phyloP scores from a whole-genome alignment of 2,113 vertebrate species.

The Crotalus viridis region DNA sequence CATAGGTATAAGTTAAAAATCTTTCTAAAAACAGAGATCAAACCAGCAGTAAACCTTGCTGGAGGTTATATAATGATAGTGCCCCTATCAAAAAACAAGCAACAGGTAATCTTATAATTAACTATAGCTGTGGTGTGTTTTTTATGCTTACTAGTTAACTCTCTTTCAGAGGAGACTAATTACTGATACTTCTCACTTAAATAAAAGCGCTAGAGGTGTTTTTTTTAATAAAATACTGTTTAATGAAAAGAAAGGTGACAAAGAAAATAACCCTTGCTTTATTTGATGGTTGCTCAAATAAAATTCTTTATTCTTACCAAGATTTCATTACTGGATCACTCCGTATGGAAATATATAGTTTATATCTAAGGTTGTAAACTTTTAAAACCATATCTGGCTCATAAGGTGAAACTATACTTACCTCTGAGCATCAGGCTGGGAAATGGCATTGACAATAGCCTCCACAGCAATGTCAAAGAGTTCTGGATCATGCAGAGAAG shows the following conservation, averaged over 20 bases:
- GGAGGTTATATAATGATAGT: background rate
- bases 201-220: background rate
- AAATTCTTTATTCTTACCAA: background rate
- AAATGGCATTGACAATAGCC: conserved; percentile 96
- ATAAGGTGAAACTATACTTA: conserved; percentile 61
- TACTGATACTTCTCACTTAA: background rate
- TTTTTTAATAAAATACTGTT: background rate
- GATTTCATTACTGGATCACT: background rate
- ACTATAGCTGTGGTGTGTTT: background rate
- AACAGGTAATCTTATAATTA: background rate
- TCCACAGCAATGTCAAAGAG: conserved; percentile 97
- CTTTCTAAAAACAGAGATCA: background rate
- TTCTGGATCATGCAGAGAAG: conserved; percentile 89
- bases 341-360: background rate
- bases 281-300: background rate
- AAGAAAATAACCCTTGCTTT: background rate
- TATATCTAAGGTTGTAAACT: background rate
- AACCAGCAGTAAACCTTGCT: background rate
- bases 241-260: background rate
- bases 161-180: background rate
- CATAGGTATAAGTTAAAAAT: background rate
- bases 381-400: background rate
- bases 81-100: background rate
- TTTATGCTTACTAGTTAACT: background rate
- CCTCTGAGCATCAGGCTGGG: conserved; percentile 97